Percentiles rank a stretch among this genome's conserved stretches.
phyloP scores from a whole-genome alignment of 2,888 invertebrate species.

The Yponomeuta sedellus region DNA sequence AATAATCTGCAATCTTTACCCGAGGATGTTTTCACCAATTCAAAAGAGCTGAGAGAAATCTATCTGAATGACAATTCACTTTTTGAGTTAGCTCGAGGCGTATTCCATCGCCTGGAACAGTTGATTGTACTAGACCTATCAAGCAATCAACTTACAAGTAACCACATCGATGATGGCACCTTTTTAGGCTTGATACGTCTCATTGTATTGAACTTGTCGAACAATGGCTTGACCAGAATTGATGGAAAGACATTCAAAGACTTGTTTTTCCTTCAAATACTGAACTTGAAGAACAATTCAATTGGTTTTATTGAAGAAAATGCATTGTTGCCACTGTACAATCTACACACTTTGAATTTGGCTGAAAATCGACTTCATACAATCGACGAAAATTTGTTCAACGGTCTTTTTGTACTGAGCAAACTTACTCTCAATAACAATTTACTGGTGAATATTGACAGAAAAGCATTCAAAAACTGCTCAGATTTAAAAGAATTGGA shows the following conservation, averaged over 20 bases:
- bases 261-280: slow-evolving; percentile 88
- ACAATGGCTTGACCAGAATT: slow-evolving; percentile 89
- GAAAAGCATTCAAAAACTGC: slow-evolving; percentile 90
- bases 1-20: slow-evolving; percentile 90
- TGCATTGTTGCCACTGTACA: slow-evolving; percentile 90
- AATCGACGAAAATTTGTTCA: slow-evolving; percentile 87
- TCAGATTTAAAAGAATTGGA: slow-evolving; percentile 92
- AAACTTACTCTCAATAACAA: slow-evolving; percentile 92
- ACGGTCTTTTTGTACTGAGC: slow-evolving; percentile 88
- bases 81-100: slow-evolving; percentile 86
- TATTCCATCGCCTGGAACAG: slow-evolving; percentile 90
- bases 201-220: slow-evolving; percentile 89
- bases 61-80: slow-evolving; percentile 91
- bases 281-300: slow-evolving; percentile 90
- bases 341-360: slow-evolving; percentile 91
- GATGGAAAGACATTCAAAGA: slow-evolving; percentile 91
- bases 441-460: slow-evolving; percentile 85
- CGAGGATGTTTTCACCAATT: slow-evolving; percentile 86
- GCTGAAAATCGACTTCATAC: slow-evolving; percentile 91
- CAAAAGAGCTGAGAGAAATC: slow-evolving; percentile 87
- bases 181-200: slow-evolving; percentile 90
- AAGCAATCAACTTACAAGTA: slow-evolving; percentile 89
- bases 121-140: slow-evolving; percentile 89
- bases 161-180: slow-evolving; percentile 89
- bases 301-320: slow-evolving; percentile 93